Evolutionary conservation across 2,113 vertebrate genomes (phyloP).

Genomic region (Capreolus pygargus): DNA sequence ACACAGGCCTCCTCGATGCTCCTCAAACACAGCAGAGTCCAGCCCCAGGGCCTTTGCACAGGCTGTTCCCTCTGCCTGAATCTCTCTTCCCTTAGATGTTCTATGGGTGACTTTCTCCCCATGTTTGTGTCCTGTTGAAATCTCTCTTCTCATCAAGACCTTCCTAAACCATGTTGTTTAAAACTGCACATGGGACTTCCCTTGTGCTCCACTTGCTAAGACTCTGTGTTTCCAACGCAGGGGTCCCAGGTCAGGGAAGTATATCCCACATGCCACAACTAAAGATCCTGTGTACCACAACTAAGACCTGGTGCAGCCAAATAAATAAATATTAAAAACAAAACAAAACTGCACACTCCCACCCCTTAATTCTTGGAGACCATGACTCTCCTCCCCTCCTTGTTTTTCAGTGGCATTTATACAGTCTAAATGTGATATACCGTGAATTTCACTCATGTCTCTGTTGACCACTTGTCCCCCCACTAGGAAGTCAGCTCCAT

Average conservation of each 20-base stretch:
- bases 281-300: neutral
- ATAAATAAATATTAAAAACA: neutral
- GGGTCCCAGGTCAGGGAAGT: neutral
- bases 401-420: neutral
- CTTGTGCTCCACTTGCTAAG: neutral
- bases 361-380: neutral
- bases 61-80: neutral
- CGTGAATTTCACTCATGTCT: neutral
- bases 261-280: neutral
- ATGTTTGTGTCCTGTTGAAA: neutral
- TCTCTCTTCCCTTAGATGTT: neutral
- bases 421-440: neutral
- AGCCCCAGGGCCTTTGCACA: neutral
- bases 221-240: neutral
- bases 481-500: neutral
- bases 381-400: neutral
- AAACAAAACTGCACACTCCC: neutral
- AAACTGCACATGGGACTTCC: neutral
- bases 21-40: neutral
- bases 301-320: neutral
- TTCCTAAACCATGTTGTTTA: neutral
- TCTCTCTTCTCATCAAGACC: neutral
- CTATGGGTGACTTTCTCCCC: neutral
- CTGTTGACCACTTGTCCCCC: neutral
- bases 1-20: rapidly evolving